phyloP scores from a whole-genome alignment of 2,888 invertebrate genomes.

The Melieria crassipennis region DNA sequence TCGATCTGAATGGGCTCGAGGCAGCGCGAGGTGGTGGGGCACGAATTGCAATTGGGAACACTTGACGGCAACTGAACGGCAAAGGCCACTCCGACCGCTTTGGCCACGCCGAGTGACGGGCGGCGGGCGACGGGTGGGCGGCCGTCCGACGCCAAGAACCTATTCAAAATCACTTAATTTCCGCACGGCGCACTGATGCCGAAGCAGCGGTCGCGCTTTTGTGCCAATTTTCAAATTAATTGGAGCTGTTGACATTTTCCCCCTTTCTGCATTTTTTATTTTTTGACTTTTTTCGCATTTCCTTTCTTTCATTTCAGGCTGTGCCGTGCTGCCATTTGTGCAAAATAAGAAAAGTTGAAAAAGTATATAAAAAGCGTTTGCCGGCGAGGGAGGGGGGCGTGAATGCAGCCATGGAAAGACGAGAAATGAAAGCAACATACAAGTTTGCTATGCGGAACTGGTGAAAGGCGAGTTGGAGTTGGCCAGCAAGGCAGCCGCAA shows the following conservation, averaged over 20 bases:
- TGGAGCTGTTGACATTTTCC: slow-evolving; percentile 64
- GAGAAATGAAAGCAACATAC: too few species aligned
- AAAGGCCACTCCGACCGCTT: slow-evolving; percentile 4
- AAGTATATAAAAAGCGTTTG: too few species aligned
- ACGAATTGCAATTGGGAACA: not conserved
- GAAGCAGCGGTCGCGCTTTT: slow-evolving; percentile 40
- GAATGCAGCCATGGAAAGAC: too few species aligned
- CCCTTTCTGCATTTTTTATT: slow-evolving; percentile 29
- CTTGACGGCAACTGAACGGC: not conserved
- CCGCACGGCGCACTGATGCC: not conserved
- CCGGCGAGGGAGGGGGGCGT: too few species aligned
- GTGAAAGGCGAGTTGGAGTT: too few species aligned
- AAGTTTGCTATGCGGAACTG: too few species aligned
- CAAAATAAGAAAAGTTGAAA: too few species aligned
- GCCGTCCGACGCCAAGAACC: not conserved
- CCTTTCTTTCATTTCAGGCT: too few species aligned
- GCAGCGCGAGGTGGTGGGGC: not conserved
- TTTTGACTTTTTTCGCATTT: not conserved
- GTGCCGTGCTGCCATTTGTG: too few species aligned
- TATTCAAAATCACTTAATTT: slow-evolving; percentile 27
- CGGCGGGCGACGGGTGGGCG: not conserved
- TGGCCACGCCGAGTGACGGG: not conserved
- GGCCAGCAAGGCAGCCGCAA: too few species aligned
- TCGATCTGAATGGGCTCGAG: not conserved
- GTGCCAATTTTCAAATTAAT: slow-evolving; percentile 62